These are phyloP conservation scores for Ptychochromis oligacanthus DNA, from an alignment of 2,113 vertebrate genomes.

Conservation along the genomic window DNA sequence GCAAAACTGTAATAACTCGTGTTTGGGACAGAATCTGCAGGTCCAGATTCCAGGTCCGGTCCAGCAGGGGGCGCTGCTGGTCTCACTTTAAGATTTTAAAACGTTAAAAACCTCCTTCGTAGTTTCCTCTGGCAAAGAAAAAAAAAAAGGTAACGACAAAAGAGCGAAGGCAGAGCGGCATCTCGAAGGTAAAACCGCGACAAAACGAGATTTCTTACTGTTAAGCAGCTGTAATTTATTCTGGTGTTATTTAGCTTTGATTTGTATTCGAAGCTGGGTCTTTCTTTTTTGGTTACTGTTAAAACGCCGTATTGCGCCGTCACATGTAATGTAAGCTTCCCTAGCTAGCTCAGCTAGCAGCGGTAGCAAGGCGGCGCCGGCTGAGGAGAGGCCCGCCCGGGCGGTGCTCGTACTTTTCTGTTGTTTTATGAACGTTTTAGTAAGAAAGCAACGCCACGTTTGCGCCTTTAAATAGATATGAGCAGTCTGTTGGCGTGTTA, in stretches of 20 bases:
- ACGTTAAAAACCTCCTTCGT: neutral
- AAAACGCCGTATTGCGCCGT: fast-evolving
- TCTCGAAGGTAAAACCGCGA: conserved; percentile 43
- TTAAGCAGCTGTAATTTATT: fast-evolving
- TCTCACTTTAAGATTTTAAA: fast-evolving
- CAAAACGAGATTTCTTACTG: fast-evolving
- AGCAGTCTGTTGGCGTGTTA: neutral
- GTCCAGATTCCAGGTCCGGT: neutral
- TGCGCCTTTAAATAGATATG: neutral
- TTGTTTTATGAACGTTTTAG: neutral
- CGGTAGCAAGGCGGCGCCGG: conserved; percentile 57
- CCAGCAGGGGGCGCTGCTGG: conserved; percentile 14
- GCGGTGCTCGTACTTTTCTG: fast-evolving
- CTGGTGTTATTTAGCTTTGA: fast-evolving
- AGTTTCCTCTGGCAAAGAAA: conserved; percentile 7
- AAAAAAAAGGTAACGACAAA: conserved; percentile 24
- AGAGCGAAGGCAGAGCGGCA: conserved; percentile 23
- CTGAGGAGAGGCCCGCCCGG: conserved; percentile 3
- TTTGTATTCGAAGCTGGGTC: fast-evolving
- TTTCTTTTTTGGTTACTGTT: fast-evolving
- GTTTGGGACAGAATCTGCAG: neutral
- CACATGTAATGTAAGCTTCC: conserved; percentile 8
- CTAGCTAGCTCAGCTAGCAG: conserved; percentile 20
- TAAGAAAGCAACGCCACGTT: neutral
- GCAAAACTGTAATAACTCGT: neutral